Percentiles rank a stretch among this genome's conserved stretches.
Evolutionary conservation across 2,797 vertebrate genomes (phyloP).

Genomic region (Pseudocheirus occidentalis): DNA sequence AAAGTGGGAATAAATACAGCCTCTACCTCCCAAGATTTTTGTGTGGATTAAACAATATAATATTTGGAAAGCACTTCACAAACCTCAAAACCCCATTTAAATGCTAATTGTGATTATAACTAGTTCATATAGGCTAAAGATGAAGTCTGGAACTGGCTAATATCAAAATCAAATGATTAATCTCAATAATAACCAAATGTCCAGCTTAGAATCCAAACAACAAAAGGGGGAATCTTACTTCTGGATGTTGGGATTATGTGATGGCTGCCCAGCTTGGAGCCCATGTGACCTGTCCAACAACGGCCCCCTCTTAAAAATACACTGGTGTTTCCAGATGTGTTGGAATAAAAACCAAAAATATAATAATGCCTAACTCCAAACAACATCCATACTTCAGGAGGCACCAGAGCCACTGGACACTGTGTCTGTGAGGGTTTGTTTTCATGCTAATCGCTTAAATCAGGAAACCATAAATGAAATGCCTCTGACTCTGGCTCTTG

Average conservation of each 20-base stretch:
- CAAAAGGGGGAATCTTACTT: not conserved
- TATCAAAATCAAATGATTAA: not conserved
- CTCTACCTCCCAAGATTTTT: not conserved
- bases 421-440: not conserved
- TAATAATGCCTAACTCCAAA: not conserved
- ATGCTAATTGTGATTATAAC: not conserved
- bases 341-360: not conserved
- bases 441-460: not conserved
- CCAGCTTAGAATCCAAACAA: not conserved
- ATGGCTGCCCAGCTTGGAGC: not conserved
- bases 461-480: not conserved
- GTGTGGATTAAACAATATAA: not conserved
- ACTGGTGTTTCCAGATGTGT: not conserved
- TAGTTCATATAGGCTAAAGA: not conserved
- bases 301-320: not conserved
- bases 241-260: not conserved
- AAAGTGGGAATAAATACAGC: not conserved
- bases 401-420: not conserved
- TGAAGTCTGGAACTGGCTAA: not conserved
- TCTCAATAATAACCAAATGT: not conserved
- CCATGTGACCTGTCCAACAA: not conserved
- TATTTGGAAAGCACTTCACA: not conserved
- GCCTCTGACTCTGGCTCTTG: not conserved
- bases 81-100: not conserved
- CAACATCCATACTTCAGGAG: not conserved